Conservation (phyloP, 2,797 vertebrate genomes). For the Smutsia gigantea region DNA sequence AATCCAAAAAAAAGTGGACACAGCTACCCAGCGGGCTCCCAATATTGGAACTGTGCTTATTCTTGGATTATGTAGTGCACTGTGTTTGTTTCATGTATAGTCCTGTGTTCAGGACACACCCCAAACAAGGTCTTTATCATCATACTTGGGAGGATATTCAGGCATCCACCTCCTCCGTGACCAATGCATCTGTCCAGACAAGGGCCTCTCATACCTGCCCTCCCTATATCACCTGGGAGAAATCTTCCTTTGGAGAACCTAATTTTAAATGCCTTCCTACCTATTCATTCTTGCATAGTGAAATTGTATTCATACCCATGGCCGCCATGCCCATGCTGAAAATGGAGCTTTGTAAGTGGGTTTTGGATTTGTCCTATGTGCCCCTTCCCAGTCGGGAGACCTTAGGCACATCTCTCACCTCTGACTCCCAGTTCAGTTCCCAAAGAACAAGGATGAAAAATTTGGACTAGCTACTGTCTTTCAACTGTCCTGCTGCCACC, state of each 20-base stretch:
- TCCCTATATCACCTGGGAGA: neutral
- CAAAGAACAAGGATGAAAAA: neutral
- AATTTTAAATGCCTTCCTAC: neutral
- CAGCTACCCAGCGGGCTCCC: neutral
- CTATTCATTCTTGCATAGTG: conserved; percentile 2
- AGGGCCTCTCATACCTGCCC: neutral
- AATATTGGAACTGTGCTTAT: neutral
- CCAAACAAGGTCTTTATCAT: neutral
- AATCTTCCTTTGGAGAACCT: neutral
- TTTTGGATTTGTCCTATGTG: neutral
- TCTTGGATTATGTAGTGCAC: neutral
- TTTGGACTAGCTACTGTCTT: neutral
- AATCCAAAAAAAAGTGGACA: neutral
- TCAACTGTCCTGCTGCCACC: neutral
- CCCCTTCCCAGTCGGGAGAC: neutral
- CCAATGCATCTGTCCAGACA: neutral
- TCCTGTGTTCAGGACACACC: neutral
- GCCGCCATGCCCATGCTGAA: neutral
- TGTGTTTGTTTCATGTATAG: neutral
- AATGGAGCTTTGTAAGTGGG: neutral
- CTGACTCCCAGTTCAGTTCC: neutral
- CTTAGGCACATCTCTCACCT: neutral
- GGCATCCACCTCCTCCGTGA: neutral
- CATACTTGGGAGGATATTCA: neutral
- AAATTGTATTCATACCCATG: neutral